Evolutionary conservation across 2,888 invertebrate genomes (phyloP).

Genomic region (Aplocera efformata): DNA sequence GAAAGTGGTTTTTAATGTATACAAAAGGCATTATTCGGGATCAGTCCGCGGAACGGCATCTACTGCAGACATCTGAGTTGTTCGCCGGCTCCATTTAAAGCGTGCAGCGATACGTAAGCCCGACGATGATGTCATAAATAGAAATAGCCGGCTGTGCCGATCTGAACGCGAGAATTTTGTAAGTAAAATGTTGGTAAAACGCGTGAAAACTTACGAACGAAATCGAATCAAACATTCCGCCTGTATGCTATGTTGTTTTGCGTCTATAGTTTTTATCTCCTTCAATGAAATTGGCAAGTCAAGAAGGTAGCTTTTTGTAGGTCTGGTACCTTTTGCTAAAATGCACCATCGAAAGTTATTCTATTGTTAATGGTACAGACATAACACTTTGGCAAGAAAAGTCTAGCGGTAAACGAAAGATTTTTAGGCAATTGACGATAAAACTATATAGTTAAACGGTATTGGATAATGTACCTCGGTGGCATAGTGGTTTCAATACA

Average conservation of each 20-base stretch:
- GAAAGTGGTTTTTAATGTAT: conserved; percentile 52
- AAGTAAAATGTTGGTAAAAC: conserved; percentile 54
- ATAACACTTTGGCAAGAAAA: too few species aligned
- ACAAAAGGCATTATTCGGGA: conserved; percentile 75
- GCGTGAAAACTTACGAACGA: conserved; percentile 51
- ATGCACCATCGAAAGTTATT: too few species aligned
- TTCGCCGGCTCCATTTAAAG: conserved; percentile 78
- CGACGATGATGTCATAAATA: conserved; percentile 81
- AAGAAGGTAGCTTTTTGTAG: too few species aligned
- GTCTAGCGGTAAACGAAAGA: too few species aligned
- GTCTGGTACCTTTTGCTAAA: too few species aligned
- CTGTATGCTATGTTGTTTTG: too few species aligned
- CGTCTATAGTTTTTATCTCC: not conserved
- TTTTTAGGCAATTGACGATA: too few species aligned
- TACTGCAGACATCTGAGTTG: conserved; percentile 73
- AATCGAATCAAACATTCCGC: conserved; percentile 5
- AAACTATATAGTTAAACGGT: too few species aligned
- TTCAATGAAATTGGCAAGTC: not conserved
- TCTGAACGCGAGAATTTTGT: conserved; percentile 59
- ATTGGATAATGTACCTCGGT: too few species aligned
- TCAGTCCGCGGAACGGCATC: conserved; percentile 75
- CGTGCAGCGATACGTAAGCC: conserved; percentile 80
- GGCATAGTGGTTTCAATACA: too few species aligned
- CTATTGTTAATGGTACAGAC: too few species aligned
- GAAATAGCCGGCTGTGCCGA: conserved; percentile 76